phyloP scores from a whole-genome alignment of 2,888 invertebrate species.

The Trissoscelio sp. region DNA sequence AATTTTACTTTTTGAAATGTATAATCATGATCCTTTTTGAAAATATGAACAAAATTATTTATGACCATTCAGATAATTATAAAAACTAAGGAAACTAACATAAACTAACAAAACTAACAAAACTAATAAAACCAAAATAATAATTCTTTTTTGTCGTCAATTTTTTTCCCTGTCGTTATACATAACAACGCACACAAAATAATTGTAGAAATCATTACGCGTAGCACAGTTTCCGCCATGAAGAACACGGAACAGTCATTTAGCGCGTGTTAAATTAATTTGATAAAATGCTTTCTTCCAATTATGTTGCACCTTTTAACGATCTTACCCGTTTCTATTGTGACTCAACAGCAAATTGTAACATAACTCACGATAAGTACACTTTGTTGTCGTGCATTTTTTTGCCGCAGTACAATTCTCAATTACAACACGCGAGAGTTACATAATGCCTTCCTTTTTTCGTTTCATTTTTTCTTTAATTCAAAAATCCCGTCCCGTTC shows the following conservation, averaged over 20 bases:
- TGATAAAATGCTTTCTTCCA: conserved; percentile 60
- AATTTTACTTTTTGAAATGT: no score
- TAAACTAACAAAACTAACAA: no score
- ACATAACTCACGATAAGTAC: conserved; percentile 40
- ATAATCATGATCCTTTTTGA: no score
- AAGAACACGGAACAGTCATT: conserved; percentile 55
- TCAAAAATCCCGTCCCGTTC: background rate
- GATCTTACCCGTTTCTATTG: conserved; percentile 40
- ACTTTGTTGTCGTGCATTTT: conserved; percentile 22
- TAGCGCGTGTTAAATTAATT: conserved; percentile 57
- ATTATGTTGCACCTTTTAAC: conserved; percentile 57
- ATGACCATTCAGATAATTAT: no score
- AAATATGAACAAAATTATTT: no score
- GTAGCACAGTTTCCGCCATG: conserved; percentile 38
- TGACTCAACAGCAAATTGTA: conserved; percentile 37
- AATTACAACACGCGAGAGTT: conserved; percentile 35
- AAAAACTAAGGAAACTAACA: no score
- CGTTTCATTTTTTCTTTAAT: conserved; percentile 1
- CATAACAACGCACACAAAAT: conserved; percentile 29
- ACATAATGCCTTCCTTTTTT: conserved; percentile 18
- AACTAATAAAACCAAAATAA: no score
- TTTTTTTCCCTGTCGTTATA: conserved; percentile 7
- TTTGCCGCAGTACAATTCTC: conserved; percentile 4
- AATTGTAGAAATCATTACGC: conserved; percentile 53
- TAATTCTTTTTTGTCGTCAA: conserved; percentile 3